Base-by-base conservation (phyloP, 2,113 vertebrate genomes). In the Guaruba guarouba region DNA sequence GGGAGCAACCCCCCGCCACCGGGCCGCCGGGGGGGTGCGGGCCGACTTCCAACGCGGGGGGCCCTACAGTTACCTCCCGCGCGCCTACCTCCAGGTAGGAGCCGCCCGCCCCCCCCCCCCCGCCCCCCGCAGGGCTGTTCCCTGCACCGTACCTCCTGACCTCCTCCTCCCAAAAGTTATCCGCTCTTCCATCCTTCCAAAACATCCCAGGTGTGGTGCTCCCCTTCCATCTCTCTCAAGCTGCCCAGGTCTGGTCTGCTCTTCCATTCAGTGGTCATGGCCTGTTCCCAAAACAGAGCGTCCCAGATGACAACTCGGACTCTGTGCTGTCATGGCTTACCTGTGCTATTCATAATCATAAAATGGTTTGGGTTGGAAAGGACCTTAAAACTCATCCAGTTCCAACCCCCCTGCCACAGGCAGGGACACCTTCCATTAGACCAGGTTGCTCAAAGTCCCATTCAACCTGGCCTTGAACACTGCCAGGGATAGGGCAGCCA, bases 111-210 rank as follows among this genome's bases (percentile, higher is more conserved):
- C 61, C 25, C 48, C 11, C 8, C 46, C 19, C 46, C 4, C 29
- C 13, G 35, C 35, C 35, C 61, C 31, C 64, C 31, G 41, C 24
- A 44, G 22, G 11, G 57, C 33, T 46, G 19, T 10, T 35, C 13
- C 55, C 70, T 20, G 27, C 13, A 19, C 28, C 10, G 23, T 14
- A 25, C 23, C 37, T 48, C 33, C 83, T 3, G 0, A 3, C 13
- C 4, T 8, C 25, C 13, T 48, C 51, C 31, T 7, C 9, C 51
- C 0, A 2, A 16, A 22, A 10, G 59, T 15, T 35, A 1, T 6
- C 44, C 18, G 25, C 39, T 11, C 7, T 14, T 20, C 63, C 27
- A 0, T 11, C 5, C 33, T n/a, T n/a, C 41, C 19, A 0, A 4
- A 20, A 4, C 39, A 14, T 41, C 55, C 51, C 70, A 1, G 23